These are phyloP conservation scores for Caenorhabditis macrosperma DNA, from an alignment of 2,888 invertebrate genomes.

Conservation along the genomic window DNA sequence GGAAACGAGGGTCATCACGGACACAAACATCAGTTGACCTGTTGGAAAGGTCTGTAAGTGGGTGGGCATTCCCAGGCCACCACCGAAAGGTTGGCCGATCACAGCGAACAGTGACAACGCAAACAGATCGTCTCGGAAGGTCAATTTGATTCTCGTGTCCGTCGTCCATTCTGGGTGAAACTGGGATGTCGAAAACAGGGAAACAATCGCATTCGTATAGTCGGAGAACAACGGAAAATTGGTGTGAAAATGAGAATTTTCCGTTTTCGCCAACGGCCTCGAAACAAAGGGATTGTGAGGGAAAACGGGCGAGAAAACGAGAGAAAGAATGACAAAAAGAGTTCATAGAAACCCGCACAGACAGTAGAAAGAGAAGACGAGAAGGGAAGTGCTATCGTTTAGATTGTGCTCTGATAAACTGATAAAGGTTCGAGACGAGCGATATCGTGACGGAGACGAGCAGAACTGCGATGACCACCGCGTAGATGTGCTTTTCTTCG, in stretches of 20 bases:
- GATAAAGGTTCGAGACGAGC: constrained; percentile 51
- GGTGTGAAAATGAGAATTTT: constrained; percentile 8
- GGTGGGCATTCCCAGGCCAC: background rate
- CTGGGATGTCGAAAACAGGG: background rate
- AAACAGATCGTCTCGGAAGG: background rate
- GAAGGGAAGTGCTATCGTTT: constrained; percentile 28
- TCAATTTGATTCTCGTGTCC: too few species aligned
- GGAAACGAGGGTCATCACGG: background rate
- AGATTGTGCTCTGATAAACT: constrained; percentile 42
- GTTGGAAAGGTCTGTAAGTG: constrained; percentile 19
- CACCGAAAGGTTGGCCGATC: too few species aligned
- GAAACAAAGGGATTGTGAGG: background rate
- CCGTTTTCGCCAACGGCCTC: background rate
- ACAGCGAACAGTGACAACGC: background rate
- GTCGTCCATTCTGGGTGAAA: too few species aligned
- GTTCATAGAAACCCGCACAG: constrained; percentile 40
- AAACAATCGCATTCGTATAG: too few species aligned
- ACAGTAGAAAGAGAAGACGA: constrained; percentile 15
- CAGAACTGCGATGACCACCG: constrained; percentile 27
- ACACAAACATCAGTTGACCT: constrained; percentile 47
- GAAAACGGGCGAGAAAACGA: background rate
- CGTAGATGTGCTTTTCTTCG: constrained; percentile 30
- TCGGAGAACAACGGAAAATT: too few species aligned
- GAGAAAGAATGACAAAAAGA: constrained; percentile 32
- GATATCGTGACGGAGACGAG: constrained; percentile 36